phyloP scores from a whole-genome alignment of 2,888 invertebrate species.

The Aporophyla lueneburgensis region DNA sequence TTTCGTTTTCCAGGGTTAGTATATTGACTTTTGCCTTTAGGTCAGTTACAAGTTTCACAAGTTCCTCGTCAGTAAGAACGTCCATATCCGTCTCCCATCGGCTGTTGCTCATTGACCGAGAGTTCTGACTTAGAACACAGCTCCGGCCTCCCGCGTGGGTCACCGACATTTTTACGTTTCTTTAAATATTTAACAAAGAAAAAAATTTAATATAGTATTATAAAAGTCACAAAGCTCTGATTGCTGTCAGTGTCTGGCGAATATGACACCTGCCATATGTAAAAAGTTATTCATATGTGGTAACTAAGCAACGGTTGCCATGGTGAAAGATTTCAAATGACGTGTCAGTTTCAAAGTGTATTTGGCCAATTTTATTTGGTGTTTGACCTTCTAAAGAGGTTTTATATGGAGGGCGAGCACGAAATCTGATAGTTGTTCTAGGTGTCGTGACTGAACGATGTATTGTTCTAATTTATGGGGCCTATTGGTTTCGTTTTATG shows the following conservation, averaged over 20 bases:
- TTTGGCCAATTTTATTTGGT: slow-evolving; percentile 24
- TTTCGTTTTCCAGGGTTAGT: slow-evolving; percentile 87
- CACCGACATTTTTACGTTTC: slow-evolving; percentile 48
- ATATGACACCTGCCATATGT: slow-evolving; percentile 34
- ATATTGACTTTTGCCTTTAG: slow-evolving; percentile 78
- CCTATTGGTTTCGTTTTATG: slow-evolving; percentile 26
- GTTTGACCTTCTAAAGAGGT: slow-evolving; percentile 45
- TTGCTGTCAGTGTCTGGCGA: slow-evolving; percentile 15
- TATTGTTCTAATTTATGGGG: background rate
- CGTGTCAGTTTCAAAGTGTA: slow-evolving; percentile 25
- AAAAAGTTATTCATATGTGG: slow-evolving; percentile 38
- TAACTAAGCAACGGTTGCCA: slow-evolving; percentile 34
- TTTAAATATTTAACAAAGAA: slow-evolving; percentile 7
- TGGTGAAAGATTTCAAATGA: slow-evolving; percentile 18
- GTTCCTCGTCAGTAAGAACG: slow-evolving; percentile 80
- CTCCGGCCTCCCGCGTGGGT: slow-evolving; percentile 59
- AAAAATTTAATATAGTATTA: slow-evolving; percentile 15
- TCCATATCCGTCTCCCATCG: slow-evolving; percentile 68
- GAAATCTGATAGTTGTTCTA: slow-evolving; percentile 4
- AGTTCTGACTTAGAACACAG: slow-evolving; percentile 76
- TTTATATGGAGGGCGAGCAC: slow-evolving; percentile 27
- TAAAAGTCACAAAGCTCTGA: slow-evolving; percentile 11
- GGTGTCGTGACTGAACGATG: slow-evolving; percentile 6
- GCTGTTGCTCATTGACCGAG: slow-evolving; percentile 76
- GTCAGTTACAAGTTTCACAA: slow-evolving; percentile 80